These are phyloP conservation scores for Drosophila melanica DNA, from an alignment of 1,140 invertebrate genomes.

Conservation along the genomic window DNA sequence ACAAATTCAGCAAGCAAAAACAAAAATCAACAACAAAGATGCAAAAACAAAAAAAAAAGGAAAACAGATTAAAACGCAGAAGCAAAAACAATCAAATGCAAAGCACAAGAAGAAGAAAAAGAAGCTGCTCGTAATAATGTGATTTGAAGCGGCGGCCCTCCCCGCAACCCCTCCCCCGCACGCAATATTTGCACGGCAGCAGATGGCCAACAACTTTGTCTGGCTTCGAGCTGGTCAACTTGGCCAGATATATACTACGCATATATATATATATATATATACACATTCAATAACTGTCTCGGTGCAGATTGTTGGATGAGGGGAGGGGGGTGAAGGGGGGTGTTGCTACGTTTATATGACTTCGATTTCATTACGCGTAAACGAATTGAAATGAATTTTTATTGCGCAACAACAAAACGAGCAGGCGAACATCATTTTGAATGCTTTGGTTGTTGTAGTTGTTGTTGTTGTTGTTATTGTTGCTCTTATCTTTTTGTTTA, in stretches of 20 bases:
- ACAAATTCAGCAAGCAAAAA: constrained; percentile 60
- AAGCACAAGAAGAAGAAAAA: constrained; percentile 28
- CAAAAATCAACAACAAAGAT: constrained; percentile 35
- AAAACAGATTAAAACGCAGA: constrained; percentile 31
- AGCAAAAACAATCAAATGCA: constrained; percentile 57
- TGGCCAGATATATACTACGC: constrained; percentile 28
- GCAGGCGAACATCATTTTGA: constrained; percentile 32
- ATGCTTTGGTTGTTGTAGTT: constrained; percentile 19
- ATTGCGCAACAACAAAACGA: constrained; percentile 66
- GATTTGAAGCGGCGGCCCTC: constrained; percentile 62
- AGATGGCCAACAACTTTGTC: constrained; percentile 76
- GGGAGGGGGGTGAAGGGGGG: background rate
- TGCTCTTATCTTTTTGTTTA: constrained; percentile 70
- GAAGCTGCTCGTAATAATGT: constrained; percentile 73
- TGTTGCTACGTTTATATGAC: constrained; percentile 65
- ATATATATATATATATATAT: too few species aligned
- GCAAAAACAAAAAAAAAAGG: constrained; percentile 32
- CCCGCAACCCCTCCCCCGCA: constrained; percentile 1
- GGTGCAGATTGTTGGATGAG: constrained; percentile 3
- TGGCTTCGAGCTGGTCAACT: constrained; percentile 44
- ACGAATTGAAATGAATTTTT: constrained; percentile 83
- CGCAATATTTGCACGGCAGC: constrained; percentile 45
- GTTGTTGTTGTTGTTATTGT: constrained; percentile 18
- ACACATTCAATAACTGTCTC: constrained; percentile 64
- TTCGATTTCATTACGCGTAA: constrained; percentile 82